Conservation (phyloP, 2,888 invertebrate genomes). For the Clunio marinus region DNA sequence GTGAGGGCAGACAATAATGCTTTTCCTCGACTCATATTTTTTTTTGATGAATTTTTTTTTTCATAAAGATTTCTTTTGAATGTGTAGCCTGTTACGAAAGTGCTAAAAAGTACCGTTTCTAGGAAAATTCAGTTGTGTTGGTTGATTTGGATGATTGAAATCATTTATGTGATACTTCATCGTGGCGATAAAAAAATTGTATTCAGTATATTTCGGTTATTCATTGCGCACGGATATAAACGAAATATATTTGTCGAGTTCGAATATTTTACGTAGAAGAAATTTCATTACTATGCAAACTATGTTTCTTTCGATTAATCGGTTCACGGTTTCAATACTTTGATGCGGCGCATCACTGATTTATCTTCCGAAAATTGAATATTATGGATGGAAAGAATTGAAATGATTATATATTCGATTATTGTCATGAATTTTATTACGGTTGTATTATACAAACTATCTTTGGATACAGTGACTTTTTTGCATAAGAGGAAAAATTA, state of each 20-base stretch:
- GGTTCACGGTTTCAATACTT: too few relatives aligned
- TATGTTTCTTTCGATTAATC: slow-evolving; percentile 1
- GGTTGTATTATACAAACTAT: neutral
- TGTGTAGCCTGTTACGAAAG: slow-evolving; percentile 12
- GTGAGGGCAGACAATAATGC: neutral
- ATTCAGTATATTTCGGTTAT: slow-evolving; percentile 1
- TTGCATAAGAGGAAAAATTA: neutral
- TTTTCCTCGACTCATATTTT: neutral
- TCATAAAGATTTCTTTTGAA: neutral
- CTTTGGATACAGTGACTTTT: neutral
- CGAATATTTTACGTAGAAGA: neutral
- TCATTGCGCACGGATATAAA: slow-evolving; percentile 6
- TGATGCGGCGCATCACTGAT: slow-evolving; percentile 4
- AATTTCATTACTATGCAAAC: neutral
- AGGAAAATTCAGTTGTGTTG: neutral
- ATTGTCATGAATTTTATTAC: neutral
- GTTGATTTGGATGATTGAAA: slow-evolving; percentile 14
- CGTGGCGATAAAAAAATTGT: neutral
- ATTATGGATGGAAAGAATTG: slow-evolving; percentile 26
- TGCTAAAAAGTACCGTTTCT: too few relatives aligned
- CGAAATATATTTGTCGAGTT: slow-evolving; percentile 19
- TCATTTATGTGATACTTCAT: slow-evolving; percentile 4
- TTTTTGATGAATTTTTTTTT: neutral
- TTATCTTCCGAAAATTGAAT: neutral
- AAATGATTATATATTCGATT: neutral